Evolutionary conservation across 1,140 invertebrate species (phyloP).

Genomic region (Aphis gossypii): DNA sequence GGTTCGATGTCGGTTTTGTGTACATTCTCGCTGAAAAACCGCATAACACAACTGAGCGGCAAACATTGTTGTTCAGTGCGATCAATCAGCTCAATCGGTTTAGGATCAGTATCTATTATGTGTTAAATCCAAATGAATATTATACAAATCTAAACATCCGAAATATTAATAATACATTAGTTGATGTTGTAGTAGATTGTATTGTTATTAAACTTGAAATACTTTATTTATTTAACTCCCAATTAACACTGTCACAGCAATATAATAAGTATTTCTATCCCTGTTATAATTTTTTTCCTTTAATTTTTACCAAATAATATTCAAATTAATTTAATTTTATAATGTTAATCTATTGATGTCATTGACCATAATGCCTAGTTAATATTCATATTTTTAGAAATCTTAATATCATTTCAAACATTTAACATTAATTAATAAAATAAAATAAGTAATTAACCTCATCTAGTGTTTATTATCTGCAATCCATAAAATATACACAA

Average conservation of each 20-base stretch:
- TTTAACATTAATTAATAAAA: background rate
- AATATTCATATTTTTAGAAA: background rate
- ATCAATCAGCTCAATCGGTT: slow-evolving; percentile 55
- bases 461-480: background rate
- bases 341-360: background rate
- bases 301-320: background rate
- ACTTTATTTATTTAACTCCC: background rate
- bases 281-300: background rate
- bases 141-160: slow-evolving; percentile 58
- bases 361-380: background rate
- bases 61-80: slow-evolving; percentile 54
- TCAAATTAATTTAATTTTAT: background rate
- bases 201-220: background rate
- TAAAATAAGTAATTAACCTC: background rate
- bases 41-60: slow-evolving; percentile 53
- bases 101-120: slow-evolving; percentile 52
- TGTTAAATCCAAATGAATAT: slow-evolving; percentile 58
- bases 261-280: too few relatives aligned
- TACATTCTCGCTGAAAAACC: slow-evolving; percentile 54
- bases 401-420: background rate
- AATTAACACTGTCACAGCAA: background rate
- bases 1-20: slow-evolving; percentile 43
- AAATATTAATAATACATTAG: slow-evolving; percentile 55
- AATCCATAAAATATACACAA: background rate
- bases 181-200: background rate